phyloP scores from a whole-genome alignment of 1,140 invertebrate genomes.

The Holcopasites calliopsidis region DNA sequence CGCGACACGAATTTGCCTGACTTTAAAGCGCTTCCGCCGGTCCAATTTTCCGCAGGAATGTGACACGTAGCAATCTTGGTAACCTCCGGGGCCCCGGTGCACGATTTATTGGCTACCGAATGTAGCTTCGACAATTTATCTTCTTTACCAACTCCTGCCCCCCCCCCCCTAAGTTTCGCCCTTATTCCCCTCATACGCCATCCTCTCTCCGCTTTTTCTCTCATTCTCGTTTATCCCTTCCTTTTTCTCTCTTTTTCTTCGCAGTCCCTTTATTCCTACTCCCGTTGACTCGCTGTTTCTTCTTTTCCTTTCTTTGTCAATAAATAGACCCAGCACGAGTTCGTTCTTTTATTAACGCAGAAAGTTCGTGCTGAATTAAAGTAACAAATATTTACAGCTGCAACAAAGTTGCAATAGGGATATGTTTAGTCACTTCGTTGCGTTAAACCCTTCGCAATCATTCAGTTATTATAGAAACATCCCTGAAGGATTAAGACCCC shows the following conservation, averaged over 20 bases:
- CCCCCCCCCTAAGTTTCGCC: background rate
- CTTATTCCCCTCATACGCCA: constrained; percentile 9
- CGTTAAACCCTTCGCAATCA: too few species aligned
- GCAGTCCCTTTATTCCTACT: background rate
- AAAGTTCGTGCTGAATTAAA: too few species aligned
- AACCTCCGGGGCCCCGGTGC: constrained; percentile 57
- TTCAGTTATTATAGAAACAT: too few species aligned
- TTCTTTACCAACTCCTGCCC: constrained; percentile 27
- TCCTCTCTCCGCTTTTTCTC: background rate
- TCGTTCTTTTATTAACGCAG: background rate
- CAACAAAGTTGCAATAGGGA: too few species aligned
- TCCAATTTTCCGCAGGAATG: constrained; percentile 67
- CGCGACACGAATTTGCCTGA: constrained; percentile 58
- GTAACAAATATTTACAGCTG: too few species aligned
- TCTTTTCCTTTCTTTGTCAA: too few species aligned
- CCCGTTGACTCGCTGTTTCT: background rate
- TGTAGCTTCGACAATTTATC: constrained; percentile 65
- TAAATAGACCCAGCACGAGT: background rate
- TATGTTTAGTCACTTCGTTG: too few species aligned
- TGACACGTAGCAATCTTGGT: constrained; percentile 69
- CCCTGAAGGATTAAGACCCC: too few species aligned
- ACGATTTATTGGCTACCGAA: constrained; percentile 66
- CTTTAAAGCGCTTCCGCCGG: constrained; percentile 58
- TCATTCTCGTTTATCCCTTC: background rate
- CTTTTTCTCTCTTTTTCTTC: background rate